Evolutionary conservation across 2,888 invertebrate genomes (phyloP), one percentile per base, ranked within the genome.

Genomic region (Teinopalpus imperialis): DNA sequence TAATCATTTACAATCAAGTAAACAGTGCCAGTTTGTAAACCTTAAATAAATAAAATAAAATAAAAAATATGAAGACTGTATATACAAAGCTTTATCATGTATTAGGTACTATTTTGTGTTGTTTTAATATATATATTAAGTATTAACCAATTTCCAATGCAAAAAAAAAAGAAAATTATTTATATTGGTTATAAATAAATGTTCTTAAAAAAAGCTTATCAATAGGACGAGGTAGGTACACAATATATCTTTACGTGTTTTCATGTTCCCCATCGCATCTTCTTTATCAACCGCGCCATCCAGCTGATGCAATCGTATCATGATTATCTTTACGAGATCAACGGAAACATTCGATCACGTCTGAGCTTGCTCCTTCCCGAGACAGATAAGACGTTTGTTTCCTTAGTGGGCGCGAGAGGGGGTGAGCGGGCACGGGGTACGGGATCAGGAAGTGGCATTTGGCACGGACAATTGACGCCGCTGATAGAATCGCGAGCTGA

Each of bases 391-490:
- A 66, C 56, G 56, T 56, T 59, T 49, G 60, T 58, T 59, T 66
- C 65, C 66, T 66, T 52, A 47, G 57, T 44, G 47, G 56, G 52
- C 54, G 59, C 49, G 46, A 51, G 41, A 52, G 43, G 51, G 50
- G 51, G 54, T 52, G 57, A 53, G 61, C 48, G 48, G 53, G 51
- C 49, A 49, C 55, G 60, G 57, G 59, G 59, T 52, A 54, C 59
- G 59, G 63, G 46, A 63, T 63, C 59, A 61, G 81, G 76, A 81
- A 80, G 85, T 81, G 81, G 83, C 82, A 81, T 87, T 86, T 88
- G 89, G 89, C 89, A 89, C 89, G 88, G 83, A 89, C 89, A 87
- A 89, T 89, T 89, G 89, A 88, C 86, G 86, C 72, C 74, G 66
- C 79, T 89, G 89, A 89, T 89, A 89, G 86, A 77, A 89, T 89